Percentiles rank a stretch among this genome's conserved stretches.
These are phyloP conservation scores for Drosophila varians DNA, from an alignment of 1,140 invertebrate genomes.

Conservation along the genomic window DNA sequence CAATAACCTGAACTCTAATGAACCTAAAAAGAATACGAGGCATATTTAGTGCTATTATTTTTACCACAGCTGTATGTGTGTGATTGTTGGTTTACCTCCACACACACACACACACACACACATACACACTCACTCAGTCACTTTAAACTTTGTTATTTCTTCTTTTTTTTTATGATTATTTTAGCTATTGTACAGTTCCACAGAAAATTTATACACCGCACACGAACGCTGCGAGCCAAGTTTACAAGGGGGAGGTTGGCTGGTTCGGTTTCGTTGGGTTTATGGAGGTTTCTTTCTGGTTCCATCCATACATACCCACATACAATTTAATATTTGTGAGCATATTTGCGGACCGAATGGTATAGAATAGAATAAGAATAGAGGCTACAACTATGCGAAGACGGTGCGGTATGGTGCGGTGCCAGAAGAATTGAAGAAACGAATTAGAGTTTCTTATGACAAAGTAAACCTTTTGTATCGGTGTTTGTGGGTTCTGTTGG, in stretches of 20 bases:
- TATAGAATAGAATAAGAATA: conserved; percentile 35
- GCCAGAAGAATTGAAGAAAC: conserved; percentile 53
- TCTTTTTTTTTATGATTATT: conserved; percentile 54
- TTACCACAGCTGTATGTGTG: conserved; percentile 1
- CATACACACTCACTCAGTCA: conserved; percentile 2
- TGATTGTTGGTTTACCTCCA: conserved; percentile 42
- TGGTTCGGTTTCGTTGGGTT: background rate
- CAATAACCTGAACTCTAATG: background rate
- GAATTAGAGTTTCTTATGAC: conserved; percentile 48
- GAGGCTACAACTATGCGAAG: conserved; percentile 22
- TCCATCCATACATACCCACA: conserved; percentile 19
- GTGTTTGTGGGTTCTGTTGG: conserved; percentile 19
- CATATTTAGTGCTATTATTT: background rate
- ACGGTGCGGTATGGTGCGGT: too few species aligned
- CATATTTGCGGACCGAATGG: conserved; percentile 64
- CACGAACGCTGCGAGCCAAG: conserved; percentile 35
- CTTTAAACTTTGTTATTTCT: conserved; percentile 51
- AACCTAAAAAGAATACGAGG: background rate
- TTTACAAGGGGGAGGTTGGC: conserved; percentile 19
- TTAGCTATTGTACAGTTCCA: conserved; percentile 79
- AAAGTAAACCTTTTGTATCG: conserved; percentile 41
- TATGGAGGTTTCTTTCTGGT: conserved; percentile 8
- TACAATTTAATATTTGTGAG: conserved; percentile 78
- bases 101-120: conserved; percentile 15
- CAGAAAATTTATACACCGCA: conserved; percentile 78